Evolutionary conservation across 2,888 invertebrate species (phyloP), one percentile per base, ranked within the genome.

Genomic region (Epistrophella euchroma): DNA sequence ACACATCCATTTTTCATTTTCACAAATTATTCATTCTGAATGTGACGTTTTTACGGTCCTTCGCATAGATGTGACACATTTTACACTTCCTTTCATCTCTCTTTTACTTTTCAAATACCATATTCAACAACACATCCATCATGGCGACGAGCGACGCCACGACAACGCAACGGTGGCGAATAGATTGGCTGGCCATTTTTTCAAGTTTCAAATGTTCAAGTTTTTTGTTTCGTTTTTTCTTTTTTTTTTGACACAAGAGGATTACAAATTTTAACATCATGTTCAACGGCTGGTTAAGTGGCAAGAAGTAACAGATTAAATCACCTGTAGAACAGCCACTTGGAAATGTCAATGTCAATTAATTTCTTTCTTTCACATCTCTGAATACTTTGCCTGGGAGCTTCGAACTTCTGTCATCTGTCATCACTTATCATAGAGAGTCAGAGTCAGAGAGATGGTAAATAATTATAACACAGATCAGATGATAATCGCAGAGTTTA

Each of bases 271-370:
- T 68, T 50, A 73, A 60, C 32, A 35, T n/a, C 40, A 80, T 75
- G 43, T 43, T 84, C 64, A 70, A 50, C 43, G 43, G 55, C 62
- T 70, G 55, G 40, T 60, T 37, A 28, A 50, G 17, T 56, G 83
- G 64, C 52, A 55, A 52, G 68, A 74, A 74, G 43, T 28, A 52
- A 78, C 55, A 71, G 64, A 78, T 71, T 64, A 70, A 66, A 74
- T 79, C 84, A 79, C 74, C 71, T 79, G 84, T 79, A 72, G 45
- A 66, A 75, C 79, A 71, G 25, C 64, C 37, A 50, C 56, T 84
- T 70, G 50, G 64, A 71, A 72, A 66, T 79, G 84, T 71, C 75
- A 75, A 52, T 66, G 74, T 64, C 73, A 55, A 78, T 75, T 71
- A 64, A 75, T 71, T 75, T 76, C 56, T 28, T 64, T 47, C 40